phyloP scores from a whole-genome alignment of 2,113 vertebrate species.

The Spea bombifrons region DNA sequence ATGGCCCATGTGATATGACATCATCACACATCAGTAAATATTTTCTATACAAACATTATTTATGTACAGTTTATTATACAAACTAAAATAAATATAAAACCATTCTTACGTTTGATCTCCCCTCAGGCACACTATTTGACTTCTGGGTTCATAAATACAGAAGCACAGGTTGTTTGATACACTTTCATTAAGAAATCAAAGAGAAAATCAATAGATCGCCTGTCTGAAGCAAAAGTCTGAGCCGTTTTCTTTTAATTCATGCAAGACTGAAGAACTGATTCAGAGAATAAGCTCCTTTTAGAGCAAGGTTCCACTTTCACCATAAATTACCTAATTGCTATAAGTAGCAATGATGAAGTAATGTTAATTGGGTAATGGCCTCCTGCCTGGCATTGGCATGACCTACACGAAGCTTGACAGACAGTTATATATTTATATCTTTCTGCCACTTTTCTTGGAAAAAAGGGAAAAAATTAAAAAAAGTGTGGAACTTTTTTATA shows the following conservation, averaged over 20 bases:
- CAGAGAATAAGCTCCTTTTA: conserved; percentile 59
- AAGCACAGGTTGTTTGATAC: too few relatives aligned
- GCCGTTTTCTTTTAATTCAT: background rate
- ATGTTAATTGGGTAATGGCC: conserved; percentile 80
- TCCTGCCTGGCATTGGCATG: conserved; percentile 71
- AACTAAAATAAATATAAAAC: too few relatives aligned
- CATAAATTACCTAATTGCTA: conserved; percentile 67
- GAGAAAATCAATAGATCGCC: background rate
- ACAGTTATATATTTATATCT: conserved; percentile 56
- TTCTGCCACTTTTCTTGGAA: conserved; percentile 57
- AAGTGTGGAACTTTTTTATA: conserved; percentile 64
- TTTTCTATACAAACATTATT: too few relatives aligned
- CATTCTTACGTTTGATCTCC: background rate
- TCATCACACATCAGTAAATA: too few relatives aligned
- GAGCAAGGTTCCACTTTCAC: conserved; percentile 61
- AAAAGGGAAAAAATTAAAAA: conserved; percentile 58
- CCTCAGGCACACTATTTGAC: background rate
- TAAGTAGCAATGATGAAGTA: conserved; percentile 69
- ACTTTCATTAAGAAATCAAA: background rate
- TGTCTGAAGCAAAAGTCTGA: background rate
- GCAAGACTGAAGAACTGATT: background rate
- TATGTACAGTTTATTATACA: too few relatives aligned
- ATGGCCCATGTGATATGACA: too few relatives aligned
- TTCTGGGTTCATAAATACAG: too few relatives aligned
- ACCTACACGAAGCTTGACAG: conserved; percentile 67